phyloP scores from a whole-genome alignment of 2,888 invertebrate genomes.

The Koerneria pararmatus region DNA sequence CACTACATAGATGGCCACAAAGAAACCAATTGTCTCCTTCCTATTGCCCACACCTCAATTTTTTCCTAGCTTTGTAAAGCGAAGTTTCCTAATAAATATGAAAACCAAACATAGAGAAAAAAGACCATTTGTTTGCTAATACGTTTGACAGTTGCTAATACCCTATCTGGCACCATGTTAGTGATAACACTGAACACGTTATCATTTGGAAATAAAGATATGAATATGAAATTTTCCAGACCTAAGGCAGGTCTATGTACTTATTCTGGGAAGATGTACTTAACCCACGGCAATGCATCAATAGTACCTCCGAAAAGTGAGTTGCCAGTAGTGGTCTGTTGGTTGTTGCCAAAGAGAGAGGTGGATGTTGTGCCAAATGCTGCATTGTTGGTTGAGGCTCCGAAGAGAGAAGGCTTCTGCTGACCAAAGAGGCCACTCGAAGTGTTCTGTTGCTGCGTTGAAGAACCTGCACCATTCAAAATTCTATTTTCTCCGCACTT shows the following conservation, averaged over 20 bases:
- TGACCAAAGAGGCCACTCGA: slow-evolving; percentile 17
- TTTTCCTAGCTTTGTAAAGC: too few relatives aligned
- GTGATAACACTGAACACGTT: too few relatives aligned
- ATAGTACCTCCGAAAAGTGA: neutral
- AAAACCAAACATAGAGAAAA: too few relatives aligned
- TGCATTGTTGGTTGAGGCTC: slow-evolving; percentile 13
- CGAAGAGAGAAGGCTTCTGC: slow-evolving; percentile 22
- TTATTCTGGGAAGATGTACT: neutral
- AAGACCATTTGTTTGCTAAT: too few relatives aligned
- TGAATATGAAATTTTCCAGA: too few relatives aligned
- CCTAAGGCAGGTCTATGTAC: neutral
- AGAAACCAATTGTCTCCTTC: neutral
- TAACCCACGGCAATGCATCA: neutral
- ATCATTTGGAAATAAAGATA: too few relatives aligned
- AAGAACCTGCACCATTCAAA: too few relatives aligned
- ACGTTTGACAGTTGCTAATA: too few relatives aligned
- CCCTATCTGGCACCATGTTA: too few relatives aligned
- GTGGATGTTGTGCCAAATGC: slow-evolving; percentile 31
- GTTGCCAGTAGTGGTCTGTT: neutral
- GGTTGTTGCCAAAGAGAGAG: slow-evolving; percentile 20
- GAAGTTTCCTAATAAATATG: too few relatives aligned
- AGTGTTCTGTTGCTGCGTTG: too few relatives aligned
- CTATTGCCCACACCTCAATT: neutral
- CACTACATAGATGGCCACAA: neutral
- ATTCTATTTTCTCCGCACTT: too few relatives aligned